Base-by-base conservation (phyloP, 1,140 invertebrate species). In the Drosophila quadrilineata region DNA sequence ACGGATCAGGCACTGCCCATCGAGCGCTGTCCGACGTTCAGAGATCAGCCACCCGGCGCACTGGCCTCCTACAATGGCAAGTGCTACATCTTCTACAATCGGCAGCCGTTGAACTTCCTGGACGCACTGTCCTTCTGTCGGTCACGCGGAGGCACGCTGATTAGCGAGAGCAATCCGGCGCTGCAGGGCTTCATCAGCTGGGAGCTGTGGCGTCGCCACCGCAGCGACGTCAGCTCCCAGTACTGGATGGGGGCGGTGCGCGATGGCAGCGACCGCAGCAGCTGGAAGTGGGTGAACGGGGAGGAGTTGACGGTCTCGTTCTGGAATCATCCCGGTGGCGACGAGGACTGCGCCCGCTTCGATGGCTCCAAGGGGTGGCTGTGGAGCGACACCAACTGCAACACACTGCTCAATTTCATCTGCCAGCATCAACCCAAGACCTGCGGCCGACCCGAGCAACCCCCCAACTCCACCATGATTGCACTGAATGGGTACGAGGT, bases 51-150 rank as follows among this genome's bases (percentile, higher is more conserved):
- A 0, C 96, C 96, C 0, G 97, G 97, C 8, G 96, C 95, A 22
- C 95, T 96, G 0, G 96, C 97, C 1, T 98, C 97, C 0, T 98
- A 98, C 90, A 98, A 98, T 85, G 97, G 97, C 41, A 98, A 98
- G 91, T 98, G 97, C 89, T 98, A 98, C 88, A 96, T 97, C 60
- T 98, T 98, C 90, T 98, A 98, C 90, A 96, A 97, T 79, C 91
- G 96, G 21, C 96, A 97, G 77, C 95, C 96, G 0, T 88, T 95
- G 63, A 93, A 93, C 62, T 97, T 98, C 89, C 91, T 94, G 17
- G 95, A 97, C 33, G 95, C 97, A 0, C 89, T 96, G 6, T 90
- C 93, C 0, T 97, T 97, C 86, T 98, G 97, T 82, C 92, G 94
- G 35, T 92, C 92, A 0, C 91, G 97, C 19, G 95, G 93, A 12